Evolutionary conservation across 2,113 vertebrate genomes (phyloP), one percentile per base, ranked within the genome.

Genomic region (Ceyx margarethae): DNA sequence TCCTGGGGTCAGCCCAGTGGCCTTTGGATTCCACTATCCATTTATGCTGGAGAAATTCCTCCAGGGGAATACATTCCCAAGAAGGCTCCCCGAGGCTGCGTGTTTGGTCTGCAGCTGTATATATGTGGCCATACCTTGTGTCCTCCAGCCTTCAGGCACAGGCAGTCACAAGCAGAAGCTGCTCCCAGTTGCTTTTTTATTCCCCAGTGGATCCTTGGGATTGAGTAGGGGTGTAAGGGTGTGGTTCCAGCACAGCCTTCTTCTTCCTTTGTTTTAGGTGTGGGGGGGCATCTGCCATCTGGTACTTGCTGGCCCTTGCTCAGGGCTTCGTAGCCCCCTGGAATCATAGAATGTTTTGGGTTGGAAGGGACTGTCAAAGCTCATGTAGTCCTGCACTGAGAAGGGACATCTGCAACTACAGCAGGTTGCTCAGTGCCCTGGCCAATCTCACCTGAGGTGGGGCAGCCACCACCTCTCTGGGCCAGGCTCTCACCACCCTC

Each of bases 301-400:
- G 25, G 10, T 26, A 53, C 35, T 42, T 42, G 58, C 35, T 81
- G 40, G 18, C 20, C n/a, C 42, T 78, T 72, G 8, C 17, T 13
- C 2, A 0, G n/a, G 21, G 48, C 17, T 64, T 61, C 3, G 0
- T 4, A 57, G 15, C 15, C 21, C 23, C 2, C 9, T 33, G 29
- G 40, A 72, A 56, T 56, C 51, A 29, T 54, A 54, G 51, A 54
- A n/a, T 56, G 29, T 10, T 56, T 56, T 56, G 54, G 17, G 29
- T 56, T 31, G 29, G 53, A 56, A 56, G 53, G 53, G 29, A n/a
- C 29, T 29, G 28, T 31, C 28, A 31, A n/a, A 56, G 29, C 5
- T 56, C 54, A n/a, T n/a, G 17, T 31, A 31, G 54, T 19, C 53
- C 53, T 54, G 53, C 53, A 54, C 28, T 17, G 15, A 31, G 28